Base-by-base conservation (phyloP, 2,797 vertebrate genomes). In the Premnoplex brunnescens region DNA sequence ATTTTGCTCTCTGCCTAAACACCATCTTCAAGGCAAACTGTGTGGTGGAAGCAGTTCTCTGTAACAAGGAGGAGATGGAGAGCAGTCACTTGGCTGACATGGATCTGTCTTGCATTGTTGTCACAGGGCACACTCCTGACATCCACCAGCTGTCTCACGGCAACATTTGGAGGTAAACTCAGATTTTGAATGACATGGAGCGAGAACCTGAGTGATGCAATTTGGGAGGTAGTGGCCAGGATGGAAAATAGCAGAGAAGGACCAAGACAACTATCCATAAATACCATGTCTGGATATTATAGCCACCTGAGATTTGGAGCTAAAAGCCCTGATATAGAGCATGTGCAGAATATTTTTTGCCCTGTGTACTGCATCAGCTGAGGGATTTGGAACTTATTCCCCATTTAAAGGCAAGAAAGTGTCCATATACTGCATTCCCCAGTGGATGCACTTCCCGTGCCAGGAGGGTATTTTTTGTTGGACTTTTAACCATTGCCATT, bases 1-100 rank as follows among this genome's bases (percentile, higher is more conserved):
- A 22, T 52, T 89, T 77, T 48, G 59, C 88, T 55, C 39, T 89
- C 52, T 91, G 34, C 59, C 72, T 80, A 19, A 94, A 77, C 69
- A 66, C 21, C 46, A 58, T 46, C 71, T 37, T 69, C 41, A 74
- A 34, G 69, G 63, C 44, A 15, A 10, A 36, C 60, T 68, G 14
- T n/a, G 30, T 6, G 2, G 12, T 44, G 49, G 52, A 67, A 86
- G 54, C 52, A 59, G 1, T 71, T 64, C 68, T 39, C 9, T 73
- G 21, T 69, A 23, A 46, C 1, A 0, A 0, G 55, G 6, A 2
- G 49, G 39, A 58, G 66, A 32, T 58, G 46, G 58, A 85, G 58
- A 69, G 9, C 58, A 75, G 58, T n/a, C 49, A 18, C 17, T 55
- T 52, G 73, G 49, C 52, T 71, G 58, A 12, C 20, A 1, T 6